Base-by-base conservation (phyloP, 2,888 invertebrate genomes). In the Pheosia tremula region DNA sequence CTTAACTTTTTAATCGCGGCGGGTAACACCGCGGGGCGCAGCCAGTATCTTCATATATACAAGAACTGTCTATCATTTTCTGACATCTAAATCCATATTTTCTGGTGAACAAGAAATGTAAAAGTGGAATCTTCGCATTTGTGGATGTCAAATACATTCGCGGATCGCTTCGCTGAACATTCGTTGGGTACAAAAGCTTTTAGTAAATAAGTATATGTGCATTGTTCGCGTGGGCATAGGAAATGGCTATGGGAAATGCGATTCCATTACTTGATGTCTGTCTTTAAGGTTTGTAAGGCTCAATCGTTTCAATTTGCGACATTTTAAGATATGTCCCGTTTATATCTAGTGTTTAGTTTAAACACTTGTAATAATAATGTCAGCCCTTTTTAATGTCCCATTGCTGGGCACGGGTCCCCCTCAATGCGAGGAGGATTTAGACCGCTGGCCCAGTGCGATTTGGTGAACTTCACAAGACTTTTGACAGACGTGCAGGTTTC, bases 61-160 rank as follows among this genome's bases (percentile, higher is more conserved):
- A 10, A 8, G 8, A 10, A 36, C 36, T 9, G 37, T 13, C 4
- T 3, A 36, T 52, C 36, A 4, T 49, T 49, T 49, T 36, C 37
- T 9, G 52, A 52, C 52, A 6, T 37, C 24, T 4, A 6, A 13
- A 13, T n/a, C 37, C 36, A n/a, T 36, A 36, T 52, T 36, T 52
- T 10, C 13, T 36, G 52, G 9, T 39, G 57, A n/a, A 64, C 62
- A 64, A 64, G 62, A 59, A 61, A 65, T 75, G 69, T 61, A 71
- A 75, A 75, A 82, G 70, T 76, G 66, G 75, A 79, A 78, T 75
- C 71, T 57, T 60, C 67, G 57, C 63, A 64, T 67, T 52, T 67
- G 66, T 56, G 50, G 67, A 76, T 71, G 82, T 80, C 77, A 75
- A 78, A 79, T 72, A 76, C 76, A 74, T 80, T 78, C 71, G 64